Base-by-base conservation (phyloP, 2,113 vertebrate genomes). In the Menura novaehollandiae region DNA sequence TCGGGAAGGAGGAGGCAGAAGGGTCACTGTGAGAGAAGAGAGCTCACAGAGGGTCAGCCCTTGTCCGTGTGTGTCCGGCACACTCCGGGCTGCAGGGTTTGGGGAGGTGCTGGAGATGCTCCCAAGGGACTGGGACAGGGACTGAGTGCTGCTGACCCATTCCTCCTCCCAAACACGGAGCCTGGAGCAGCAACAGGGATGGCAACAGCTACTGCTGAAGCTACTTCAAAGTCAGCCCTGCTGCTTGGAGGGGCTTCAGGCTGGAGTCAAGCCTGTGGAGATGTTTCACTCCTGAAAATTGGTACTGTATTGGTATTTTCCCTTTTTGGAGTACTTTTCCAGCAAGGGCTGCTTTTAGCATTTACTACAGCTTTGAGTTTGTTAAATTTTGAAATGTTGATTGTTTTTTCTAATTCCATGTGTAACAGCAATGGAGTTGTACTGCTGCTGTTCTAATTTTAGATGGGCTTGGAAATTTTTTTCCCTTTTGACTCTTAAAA, bases 31-130 rank as follows among this genome's bases (percentile, higher is more conserved):
- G 24, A 33, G 64, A 51, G 39, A 4, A 35, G 53, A 41, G 58
- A 18, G 8, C 30, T 10, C 8, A 1, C 3, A 3, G 60, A 23
- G 43, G 43, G 64, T 1, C 63, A 84, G 87, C 49, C 43, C 68
- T 23, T 3, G 3, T 5, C 43, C 11, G 0, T 0, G 0, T 0
- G 17, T 26, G 7, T 33, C 2, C 0, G 0, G 71, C 66, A 15
- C 9, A 0, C n/a, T 27, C 2, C 0, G 0, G 51, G 1, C 3
- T 6, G 28, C n/a, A 8, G 46, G 15, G 9, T 7, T 15, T 6
- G 62, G 67, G 67, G 58, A 72, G 27, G 1, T 26, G 53, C 76
- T 78, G 67, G 4, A 7, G 44, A 3, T 41, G 27, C 23, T 63
- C 39, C 26, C 7, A 2, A 13, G 73, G 49, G 49, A 13, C 56